phyloP scores from a whole-genome alignment of 2,113 vertebrate species.

The Crotalus horridus region DNA sequence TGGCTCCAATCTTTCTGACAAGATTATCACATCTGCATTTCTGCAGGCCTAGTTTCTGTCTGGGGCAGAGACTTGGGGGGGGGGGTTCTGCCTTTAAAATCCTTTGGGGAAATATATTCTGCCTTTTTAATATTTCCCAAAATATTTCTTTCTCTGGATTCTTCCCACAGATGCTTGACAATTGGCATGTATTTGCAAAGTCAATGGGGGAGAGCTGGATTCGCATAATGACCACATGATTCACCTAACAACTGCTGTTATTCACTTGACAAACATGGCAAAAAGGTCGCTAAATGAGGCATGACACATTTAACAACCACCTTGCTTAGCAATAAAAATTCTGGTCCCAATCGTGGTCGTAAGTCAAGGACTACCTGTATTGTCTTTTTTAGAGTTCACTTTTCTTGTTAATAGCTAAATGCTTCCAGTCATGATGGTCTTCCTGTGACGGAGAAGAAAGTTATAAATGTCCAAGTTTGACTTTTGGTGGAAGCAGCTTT shows the following conservation, averaged over 20 bases:
- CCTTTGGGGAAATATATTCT: too few species aligned
- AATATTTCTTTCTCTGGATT: too few species aligned
- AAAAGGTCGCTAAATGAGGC: neutral
- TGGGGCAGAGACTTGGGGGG: too few species aligned
- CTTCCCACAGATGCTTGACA: too few species aligned
- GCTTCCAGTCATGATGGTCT: neutral
- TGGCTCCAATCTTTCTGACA: too few species aligned
- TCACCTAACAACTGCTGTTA: neutral
- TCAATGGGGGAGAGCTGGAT: neutral
- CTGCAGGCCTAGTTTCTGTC: too few species aligned
- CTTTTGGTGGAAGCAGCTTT: constrained; percentile 15
- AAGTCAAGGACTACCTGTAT: neutral
- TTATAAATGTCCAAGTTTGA: constrained; percentile 17
- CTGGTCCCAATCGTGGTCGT: neutral
- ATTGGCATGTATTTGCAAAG: too few species aligned
- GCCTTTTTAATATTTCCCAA: too few species aligned
- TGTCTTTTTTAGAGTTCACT: neutral
- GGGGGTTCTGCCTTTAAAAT: too few species aligned
- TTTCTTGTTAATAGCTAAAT: neutral
- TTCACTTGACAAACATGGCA: neutral
- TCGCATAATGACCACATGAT: neutral
- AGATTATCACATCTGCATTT: too few species aligned
- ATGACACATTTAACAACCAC: neutral
- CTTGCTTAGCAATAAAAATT: neutral
- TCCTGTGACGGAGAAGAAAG: neutral